A percentile compares a stretch with the other conserved stretches of the same genome.
These are phyloP conservation scores for Neodiprion virginianus DNA, from an alignment of 1,140 invertebrate species.

Conservation along the genomic window DNA sequence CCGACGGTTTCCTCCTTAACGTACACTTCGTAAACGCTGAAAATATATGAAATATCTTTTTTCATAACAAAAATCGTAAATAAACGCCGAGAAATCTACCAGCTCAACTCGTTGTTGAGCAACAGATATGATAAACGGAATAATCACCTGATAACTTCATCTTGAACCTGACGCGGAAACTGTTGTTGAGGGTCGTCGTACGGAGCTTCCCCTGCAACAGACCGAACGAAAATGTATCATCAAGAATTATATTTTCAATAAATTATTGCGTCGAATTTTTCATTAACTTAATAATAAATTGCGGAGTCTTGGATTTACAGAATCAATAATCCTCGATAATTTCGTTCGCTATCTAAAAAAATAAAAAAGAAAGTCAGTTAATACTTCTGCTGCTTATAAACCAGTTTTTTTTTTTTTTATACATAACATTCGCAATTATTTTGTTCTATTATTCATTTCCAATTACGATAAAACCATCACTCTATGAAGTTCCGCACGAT, in stretches of 20 bases:
- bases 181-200: conserved; percentile 37
- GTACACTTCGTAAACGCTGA: conserved; percentile 52
- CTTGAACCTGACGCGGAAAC: conserved; percentile 35
- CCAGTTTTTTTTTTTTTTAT: neutral
- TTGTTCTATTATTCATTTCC: no score
- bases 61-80: neutral
- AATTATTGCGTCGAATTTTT: conserved; percentile 8
- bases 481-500: no score
- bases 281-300: conserved; percentile 7
- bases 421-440: no score
- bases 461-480: no score
- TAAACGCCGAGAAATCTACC: neutral
- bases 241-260: neutral
- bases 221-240: neutral
- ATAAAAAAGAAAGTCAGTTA: conserved; percentile 15
- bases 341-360: conserved; percentile 15
- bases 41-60: conserved; percentile 4
- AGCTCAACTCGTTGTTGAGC: neutral
- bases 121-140: conserved; percentile 14
- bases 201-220: conserved; percentile 41
- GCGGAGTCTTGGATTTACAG: no score
- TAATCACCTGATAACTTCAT: conserved; percentile 51
- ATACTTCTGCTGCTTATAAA: neutral
- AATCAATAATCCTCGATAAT: conserved; percentile 3
- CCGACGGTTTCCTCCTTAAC: conserved; percentile 43